phyloP scores from a whole-genome alignment of 2,888 invertebrate species.

The Macropis europaea region DNA sequence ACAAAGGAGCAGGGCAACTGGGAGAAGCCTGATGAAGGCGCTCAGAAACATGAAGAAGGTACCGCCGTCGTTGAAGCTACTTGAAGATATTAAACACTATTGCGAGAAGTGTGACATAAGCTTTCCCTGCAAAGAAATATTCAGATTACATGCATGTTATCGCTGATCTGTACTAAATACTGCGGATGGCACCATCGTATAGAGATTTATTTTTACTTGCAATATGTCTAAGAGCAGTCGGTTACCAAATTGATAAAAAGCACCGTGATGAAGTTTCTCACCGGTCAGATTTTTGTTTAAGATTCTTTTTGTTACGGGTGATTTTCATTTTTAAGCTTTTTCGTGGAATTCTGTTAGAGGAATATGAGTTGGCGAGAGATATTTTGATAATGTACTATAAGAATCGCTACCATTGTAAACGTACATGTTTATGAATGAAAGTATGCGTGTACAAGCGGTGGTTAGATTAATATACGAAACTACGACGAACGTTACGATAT shows the following conservation, averaged over 20 bases:
- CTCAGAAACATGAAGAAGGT: slow-evolving; percentile 8
- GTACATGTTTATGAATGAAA: slow-evolving; percentile 19
- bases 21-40: slow-evolving; percentile 19
- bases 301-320: too few species aligned
- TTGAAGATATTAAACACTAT: slow-evolving; percentile 60
- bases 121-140: slow-evolving; percentile 67
- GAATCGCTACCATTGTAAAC: slow-evolving; percentile 12
- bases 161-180: slow-evolving; percentile 50
- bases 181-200: neutral
- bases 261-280: too few species aligned
- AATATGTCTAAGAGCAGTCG: neutral
- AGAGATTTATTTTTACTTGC: slow-evolving; percentile 18
- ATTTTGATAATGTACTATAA: slow-evolving; percentile 2
- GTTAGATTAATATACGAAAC: neutral
- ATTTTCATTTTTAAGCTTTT: too few species aligned
- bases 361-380: neutral
- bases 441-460: neutral
- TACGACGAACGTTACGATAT: slow-evolving; percentile 30
- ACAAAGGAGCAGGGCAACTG: neutral
- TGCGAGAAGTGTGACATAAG: slow-evolving; percentile 66
- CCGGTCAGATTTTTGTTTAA: too few species aligned
- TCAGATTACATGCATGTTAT: slow-evolving; percentile 66
- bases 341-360: neutral
- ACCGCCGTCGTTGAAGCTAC: slow-evolving; percentile 26
- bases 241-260: too few species aligned